A percentile compares a stretch with the other conserved stretches of the same genome.
These are phyloP conservation scores for Lamellibrachia luymesi DNA, from an alignment of 1,140 invertebrate genomes.

Conservation along the genomic window DNA sequence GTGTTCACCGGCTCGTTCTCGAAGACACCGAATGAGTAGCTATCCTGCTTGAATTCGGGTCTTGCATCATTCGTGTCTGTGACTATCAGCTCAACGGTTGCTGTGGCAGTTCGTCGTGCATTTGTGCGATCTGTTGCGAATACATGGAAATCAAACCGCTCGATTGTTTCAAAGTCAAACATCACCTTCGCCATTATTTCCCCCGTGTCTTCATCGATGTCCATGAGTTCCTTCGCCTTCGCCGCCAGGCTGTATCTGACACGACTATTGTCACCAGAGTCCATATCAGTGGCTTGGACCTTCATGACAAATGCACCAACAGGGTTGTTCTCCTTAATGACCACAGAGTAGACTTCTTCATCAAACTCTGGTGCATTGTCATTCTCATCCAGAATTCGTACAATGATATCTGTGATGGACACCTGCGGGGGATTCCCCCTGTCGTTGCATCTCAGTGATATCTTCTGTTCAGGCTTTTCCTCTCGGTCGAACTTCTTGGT, in stretches of 20 bases:
- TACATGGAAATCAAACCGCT: conserved; percentile 21
- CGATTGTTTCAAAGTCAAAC: conserved; percentile 26
- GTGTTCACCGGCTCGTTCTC: conserved; percentile 18
- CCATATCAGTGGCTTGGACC: conserved; percentile 80
- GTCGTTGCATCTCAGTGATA: conserved; percentile 23
- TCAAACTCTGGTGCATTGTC: conserved; percentile 24
- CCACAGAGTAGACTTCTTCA: neutral
- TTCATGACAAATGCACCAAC: conserved; percentile 78
- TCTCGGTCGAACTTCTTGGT: conserved; percentile 22
- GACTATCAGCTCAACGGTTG: conserved; percentile 15
- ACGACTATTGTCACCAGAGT: conserved; percentile 91
- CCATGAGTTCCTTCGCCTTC: conserved; percentile 11
- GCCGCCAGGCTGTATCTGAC: conserved; percentile 76
- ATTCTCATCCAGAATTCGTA: conserved; percentile 24
- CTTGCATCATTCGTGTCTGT: conserved; percentile 23
- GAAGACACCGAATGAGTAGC: conserved; percentile 20
- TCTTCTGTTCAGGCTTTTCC: conserved; percentile 7
- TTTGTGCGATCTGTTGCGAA: conserved; percentile 22
- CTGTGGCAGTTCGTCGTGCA: conserved; percentile 4
- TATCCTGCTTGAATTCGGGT: conserved; percentile 24
- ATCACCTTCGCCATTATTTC: conserved; percentile 8
- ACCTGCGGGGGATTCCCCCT: conserved; percentile 21
- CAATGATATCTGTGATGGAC: conserved; percentile 8
- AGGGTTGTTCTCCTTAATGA: conserved; percentile 75
- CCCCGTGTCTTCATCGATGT: conserved; percentile 20